A percentile compares a stretch with the other conserved stretches of the same genome.
phyloP scores from a whole-genome alignment of 2,888 invertebrate genomes.

The Lymantria monacha region DNA sequence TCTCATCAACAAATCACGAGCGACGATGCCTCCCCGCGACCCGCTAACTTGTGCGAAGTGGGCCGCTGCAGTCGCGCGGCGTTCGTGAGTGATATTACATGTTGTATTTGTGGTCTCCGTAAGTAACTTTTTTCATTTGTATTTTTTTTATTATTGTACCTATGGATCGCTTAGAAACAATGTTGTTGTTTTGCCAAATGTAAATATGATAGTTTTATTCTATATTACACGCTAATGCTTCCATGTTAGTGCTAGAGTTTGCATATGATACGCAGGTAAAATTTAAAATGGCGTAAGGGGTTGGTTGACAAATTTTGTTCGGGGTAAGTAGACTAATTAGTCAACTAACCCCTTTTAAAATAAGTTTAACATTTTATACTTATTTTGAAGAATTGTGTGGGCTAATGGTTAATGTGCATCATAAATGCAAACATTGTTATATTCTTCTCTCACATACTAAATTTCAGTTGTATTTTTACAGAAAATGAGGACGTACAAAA shows the following conservation, averaged over 20 bases:
- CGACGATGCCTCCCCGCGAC: conserved; percentile 3
- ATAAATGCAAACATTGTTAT: conserved; percentile 1
- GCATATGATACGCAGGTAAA: conserved; percentile 2
- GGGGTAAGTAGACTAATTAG: conserved; percentile 6
- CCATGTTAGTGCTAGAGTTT: conserved; percentile 8
- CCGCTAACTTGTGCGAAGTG: conserved; percentile 4
- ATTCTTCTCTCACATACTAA: not conserved
- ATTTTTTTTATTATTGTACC: not conserved
- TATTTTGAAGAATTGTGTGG: conserved; percentile 2
- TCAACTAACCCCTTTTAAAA: conserved; percentile 1
- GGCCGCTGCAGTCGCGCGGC: conserved; percentile 1
- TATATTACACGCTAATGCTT: conserved; percentile 5
- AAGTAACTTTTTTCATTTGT: not conserved
- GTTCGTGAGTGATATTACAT: not conserved
- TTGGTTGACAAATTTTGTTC: conserved; percentile 7
- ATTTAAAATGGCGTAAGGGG: too few species aligned
- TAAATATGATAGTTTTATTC: conserved; percentile 7
- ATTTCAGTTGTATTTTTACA: conserved; percentile 1
- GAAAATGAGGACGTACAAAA: conserved; percentile 8
- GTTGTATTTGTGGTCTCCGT: not conserved
- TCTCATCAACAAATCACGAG: conserved; percentile 3
- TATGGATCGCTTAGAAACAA: conserved; percentile 9
- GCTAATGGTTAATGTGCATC: conserved; percentile 2
- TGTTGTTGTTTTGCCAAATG: conserved; percentile 7
- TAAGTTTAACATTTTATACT: conserved; percentile 1